Percentiles rank a stretch among this genome's conserved stretches.
Conservation (phyloP, 2,797 vertebrate species). For the Schizothorax lantsangensis region DNA sequence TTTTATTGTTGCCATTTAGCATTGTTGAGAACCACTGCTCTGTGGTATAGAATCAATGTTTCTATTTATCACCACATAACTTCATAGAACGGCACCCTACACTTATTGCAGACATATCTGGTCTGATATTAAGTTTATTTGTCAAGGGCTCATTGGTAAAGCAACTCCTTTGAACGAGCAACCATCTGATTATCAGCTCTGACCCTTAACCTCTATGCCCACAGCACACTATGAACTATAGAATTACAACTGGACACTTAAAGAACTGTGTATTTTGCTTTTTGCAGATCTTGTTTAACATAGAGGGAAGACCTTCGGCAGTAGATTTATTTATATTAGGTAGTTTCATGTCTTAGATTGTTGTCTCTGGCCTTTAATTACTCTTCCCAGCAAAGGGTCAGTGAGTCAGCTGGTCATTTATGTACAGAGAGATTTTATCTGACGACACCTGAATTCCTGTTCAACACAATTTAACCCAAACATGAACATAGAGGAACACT, state of each 20-base stretch:
- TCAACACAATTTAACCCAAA: slow-evolving; percentile 66
- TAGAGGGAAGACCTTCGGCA: slow-evolving; percentile 23
- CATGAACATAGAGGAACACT: slow-evolving; percentile 60
- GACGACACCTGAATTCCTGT: slow-evolving; percentile 67
- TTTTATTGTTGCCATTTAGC: neutral
- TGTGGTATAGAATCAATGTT: too few species aligned
- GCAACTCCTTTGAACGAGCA: neutral
- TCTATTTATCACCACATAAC: neutral
- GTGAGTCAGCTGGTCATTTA: slow-evolving; percentile 78
- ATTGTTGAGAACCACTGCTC: neutral
- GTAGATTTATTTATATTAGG: slow-evolving; percentile 24
- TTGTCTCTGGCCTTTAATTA: slow-evolving; percentile 78
- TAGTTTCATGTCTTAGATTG: slow-evolving; percentile 74
- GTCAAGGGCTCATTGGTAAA: slow-evolving; percentile 66
- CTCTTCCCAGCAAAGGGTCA: slow-evolving; percentile 77
- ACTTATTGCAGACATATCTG: slow-evolving; percentile 76
- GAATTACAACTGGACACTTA: slow-evolving; percentile 7
- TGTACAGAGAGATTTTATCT: slow-evolving; percentile 80
- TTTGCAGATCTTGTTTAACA: slow-evolving; percentile 8
- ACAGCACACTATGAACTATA: neutral
- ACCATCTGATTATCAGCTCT: neutral
- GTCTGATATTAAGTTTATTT: slow-evolving; percentile 77
- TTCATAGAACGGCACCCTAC: neutral
- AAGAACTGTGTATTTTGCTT: slow-evolving; percentile 30
- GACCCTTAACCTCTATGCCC: slow-evolving; percentile 13